These are phyloP conservation scores for Melinaea menophilus DNA, from an alignment of 2,888 invertebrate species.

Conservation along the genomic window DNA sequence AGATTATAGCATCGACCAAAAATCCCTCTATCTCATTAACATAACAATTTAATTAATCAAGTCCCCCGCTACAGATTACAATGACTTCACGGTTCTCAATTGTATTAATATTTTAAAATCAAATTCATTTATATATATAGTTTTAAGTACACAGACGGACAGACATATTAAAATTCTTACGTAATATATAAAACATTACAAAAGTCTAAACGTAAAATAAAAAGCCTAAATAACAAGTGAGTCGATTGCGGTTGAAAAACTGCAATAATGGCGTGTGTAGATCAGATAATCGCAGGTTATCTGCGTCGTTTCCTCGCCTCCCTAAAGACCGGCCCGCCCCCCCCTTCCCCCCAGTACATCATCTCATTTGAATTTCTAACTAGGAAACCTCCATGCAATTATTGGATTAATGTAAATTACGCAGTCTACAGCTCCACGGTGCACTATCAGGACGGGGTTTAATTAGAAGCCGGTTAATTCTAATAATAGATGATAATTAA, in stretches of 20 bases:
- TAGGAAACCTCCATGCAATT: slow-evolving; percentile 95
- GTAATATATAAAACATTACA: not conserved
- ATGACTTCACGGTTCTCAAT: no score
- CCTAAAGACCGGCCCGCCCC: slow-evolving; percentile 56
- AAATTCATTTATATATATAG: no score
- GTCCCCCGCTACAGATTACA: slow-evolving; percentile 45
- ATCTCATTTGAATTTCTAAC: slow-evolving; percentile 95
- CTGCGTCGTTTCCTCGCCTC: slow-evolving; percentile 56
- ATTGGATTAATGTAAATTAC: slow-evolving; percentile 96
- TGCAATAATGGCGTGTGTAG: slow-evolving; percentile 36
- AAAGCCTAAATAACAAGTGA: not conserved
- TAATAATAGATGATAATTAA: slow-evolving; percentile 56
- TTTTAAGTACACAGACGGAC: no score
- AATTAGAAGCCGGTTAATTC: slow-evolving; percentile 76
- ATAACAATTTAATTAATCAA: slow-evolving; percentile 73
- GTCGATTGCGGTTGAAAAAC: slow-evolving; percentile 27
- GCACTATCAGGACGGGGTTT: slow-evolving; percentile 77
- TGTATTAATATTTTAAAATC: no score
- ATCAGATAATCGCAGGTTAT: slow-evolving; percentile 51
- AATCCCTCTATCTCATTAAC: slow-evolving; percentile 59
- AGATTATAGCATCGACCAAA: slow-evolving; percentile 52
- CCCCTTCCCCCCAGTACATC: slow-evolving; percentile 79
- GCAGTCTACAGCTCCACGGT: slow-evolving; percentile 83
- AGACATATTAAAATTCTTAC: not conserved
- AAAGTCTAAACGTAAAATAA: not conserved